Evolutionary conservation across 2,888 invertebrate species (phyloP), one percentile per base, ranked within the genome.

Genomic region (Microchrysa polita): DNA sequence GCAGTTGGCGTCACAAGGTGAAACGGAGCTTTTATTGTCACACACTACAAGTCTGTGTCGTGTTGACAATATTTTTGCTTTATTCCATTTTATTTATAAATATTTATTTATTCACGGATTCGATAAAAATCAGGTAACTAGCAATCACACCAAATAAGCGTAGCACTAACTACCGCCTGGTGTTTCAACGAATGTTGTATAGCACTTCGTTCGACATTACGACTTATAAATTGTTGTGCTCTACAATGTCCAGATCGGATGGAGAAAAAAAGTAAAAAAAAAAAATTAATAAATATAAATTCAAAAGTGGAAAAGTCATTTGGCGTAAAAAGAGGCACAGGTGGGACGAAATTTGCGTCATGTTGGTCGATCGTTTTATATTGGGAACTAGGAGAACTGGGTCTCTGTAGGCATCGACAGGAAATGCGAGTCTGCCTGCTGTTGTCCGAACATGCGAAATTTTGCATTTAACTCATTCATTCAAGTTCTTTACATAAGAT

Each of bases 321-420:
- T n/a, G 48, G 48, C 48, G 14, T 48, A n/a, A 48, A 34, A 48
- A 48, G 48, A 48, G 48, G 48, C 12, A 48, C 48, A 48, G 48
- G 48, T 48, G 48, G 48, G 48, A 48, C 48, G 48, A 48, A 48
- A n/a, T 48, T n/a, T 12, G 16, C 48, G 48, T n/a, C 16, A 34
- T 34, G 27, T 34, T 34, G 27, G 7, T 34, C 27, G 27, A 10
- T 12, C 48, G 48, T 10, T 42, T 9, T 12, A 9, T 12, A 48
- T 48, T 48, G 48, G 48, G 48, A 34, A 34, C 16, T 48, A n/a
- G 14, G 48, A 48, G 16, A 48, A 48, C 48, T 48, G 16, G 48
- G 48, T 48, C 12, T 48, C 48, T 48, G 48, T 48, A 48, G 48
- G 48, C 10, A 34, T 34, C 48, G 12, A n/a, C 48, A 48, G 48